Base-by-base conservation (phyloP, 2,113 vertebrate genomes). In the Entomyzon cyanotis region DNA sequence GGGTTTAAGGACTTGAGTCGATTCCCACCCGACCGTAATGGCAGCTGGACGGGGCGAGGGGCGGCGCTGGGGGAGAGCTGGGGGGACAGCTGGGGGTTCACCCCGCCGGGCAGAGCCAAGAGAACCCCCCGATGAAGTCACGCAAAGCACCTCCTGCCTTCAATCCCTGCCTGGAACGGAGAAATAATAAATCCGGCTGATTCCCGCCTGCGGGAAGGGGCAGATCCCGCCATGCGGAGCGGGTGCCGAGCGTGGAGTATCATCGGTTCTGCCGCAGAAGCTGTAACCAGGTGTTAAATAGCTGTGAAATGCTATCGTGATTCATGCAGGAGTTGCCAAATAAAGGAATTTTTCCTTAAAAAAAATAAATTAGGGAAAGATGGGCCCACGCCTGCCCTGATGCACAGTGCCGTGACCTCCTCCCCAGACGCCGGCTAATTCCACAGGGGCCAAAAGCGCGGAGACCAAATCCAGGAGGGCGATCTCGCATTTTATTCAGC, bases 1-100 rank as follows among this genome's bases (percentile, higher is more conserved):
- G 94, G 94, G 80, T 91, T 94, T 93, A 85, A 95, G 94, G 94
- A 94, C 90, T 91, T 89, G 90, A 93, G 90, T 89, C 77, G 64
- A 85, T 90, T 94, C 95, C 94, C 91, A 84, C 87, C 87, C 74
- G 23, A 77, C 64, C 53, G 35, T n/a, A 23, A 55, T 69, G 92
- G 92, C 93, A 89, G 89, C 86, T 90, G 94, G 93, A 89, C 58
- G 5, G 81, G 79, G 78, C 47, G 55, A 56, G 85, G 8, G 5
- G 76, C 11, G 7, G 74, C 6, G 2, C 56, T 17, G 71, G 67
- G 83, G 39, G 55, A 3, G 6, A 42, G 71, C 58, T 15, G 21
- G 28, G 58, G 56, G 47, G 15, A 25, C 58, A 71, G 19, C 81
- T 28, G 78, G 44, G 53, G 53, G 49, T 25, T 68, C 70, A 44